Evolutionary conservation across 1,140 invertebrate species (phyloP).

Genomic region (Heliconius hermathena): DNA sequence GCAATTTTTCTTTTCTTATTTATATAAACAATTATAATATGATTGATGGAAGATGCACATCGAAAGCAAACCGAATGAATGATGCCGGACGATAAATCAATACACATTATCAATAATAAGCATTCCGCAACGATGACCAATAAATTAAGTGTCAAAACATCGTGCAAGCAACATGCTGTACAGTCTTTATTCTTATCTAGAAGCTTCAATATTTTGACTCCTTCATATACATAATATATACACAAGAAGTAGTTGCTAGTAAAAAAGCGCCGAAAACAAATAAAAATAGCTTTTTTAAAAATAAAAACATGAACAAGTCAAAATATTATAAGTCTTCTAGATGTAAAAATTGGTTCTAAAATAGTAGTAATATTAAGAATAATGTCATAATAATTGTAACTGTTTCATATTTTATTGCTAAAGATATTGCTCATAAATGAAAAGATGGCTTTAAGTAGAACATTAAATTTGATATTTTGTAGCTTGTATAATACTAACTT

Average conservation of each 20-base stretch:
- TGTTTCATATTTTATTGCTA: constrained; percentile 12
- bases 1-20: constrained; percentile 32
- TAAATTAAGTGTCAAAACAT: constrained; percentile 64
- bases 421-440: constrained; percentile 10
- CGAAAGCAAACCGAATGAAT: constrained; percentile 66
- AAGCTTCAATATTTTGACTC: constrained; percentile 53
- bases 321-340: constrained; percentile 39
- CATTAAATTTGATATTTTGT: constrained; percentile 20
- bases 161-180: constrained; percentile 74
- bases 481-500: neutral
- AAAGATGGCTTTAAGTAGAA: constrained; percentile 14
- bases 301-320: constrained; percentile 32
- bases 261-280: constrained; percentile 22
- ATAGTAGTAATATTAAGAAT: constrained; percentile 16
- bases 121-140: constrained; percentile 65
- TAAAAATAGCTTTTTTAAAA: constrained; percentile 33
- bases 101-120: constrained; percentile 61
- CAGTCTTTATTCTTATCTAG: constrained; percentile 49
- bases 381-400: constrained; percentile 9
- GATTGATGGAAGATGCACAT: constrained; percentile 73
- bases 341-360: neutral
- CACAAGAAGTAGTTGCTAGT: constrained; percentile 18
- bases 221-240: neutral
- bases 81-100: constrained; percentile 60
- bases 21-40: constrained; percentile 46